phyloP scores from a whole-genome alignment of 2,888 invertebrate species.

The Chloroclystis v-ata region DNA sequence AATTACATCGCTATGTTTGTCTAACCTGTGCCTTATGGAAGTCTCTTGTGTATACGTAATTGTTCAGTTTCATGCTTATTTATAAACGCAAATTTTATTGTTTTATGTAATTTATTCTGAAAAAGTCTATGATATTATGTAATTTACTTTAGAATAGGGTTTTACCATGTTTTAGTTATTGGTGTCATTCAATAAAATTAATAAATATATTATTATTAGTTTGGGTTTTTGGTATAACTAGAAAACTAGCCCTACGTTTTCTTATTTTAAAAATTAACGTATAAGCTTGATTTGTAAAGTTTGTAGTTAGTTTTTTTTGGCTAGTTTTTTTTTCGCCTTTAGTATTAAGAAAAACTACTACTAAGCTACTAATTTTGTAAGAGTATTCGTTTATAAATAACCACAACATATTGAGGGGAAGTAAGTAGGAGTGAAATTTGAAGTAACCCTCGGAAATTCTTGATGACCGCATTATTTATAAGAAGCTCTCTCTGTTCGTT shows the following conservation, averaged over 20 bases:
- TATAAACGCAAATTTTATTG: background rate
- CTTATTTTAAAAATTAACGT: too few species aligned
- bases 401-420: slow-evolving; percentile 24
- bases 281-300: too few species aligned
- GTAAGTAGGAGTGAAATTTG: slow-evolving; percentile 42
- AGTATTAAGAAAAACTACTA: too few species aligned
- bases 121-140: too few species aligned
- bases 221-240: too few species aligned
- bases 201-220: too few species aligned
- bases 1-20: slow-evolving; percentile 34
- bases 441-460: slow-evolving; percentile 35
- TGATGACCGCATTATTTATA: slow-evolving; percentile 52
- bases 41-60: slow-evolving; percentile 41
- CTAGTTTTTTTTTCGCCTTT: background rate
- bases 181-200: too few species aligned
- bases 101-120: too few species aligned
- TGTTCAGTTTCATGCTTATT: slow-evolving; percentile 29
- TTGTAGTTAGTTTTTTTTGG: too few species aligned
- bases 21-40: slow-evolving; percentile 31
- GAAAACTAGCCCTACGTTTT: too few species aligned
- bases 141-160: too few species aligned
- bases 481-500: slow-evolving; percentile 43
- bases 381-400: background rate
- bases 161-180: too few species aligned
- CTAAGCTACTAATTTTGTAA: background rate